These are phyloP conservation scores for Colaptes auratus DNA, from an alignment of 2,113 vertebrate genomes.

Conservation along the genomic window DNA sequence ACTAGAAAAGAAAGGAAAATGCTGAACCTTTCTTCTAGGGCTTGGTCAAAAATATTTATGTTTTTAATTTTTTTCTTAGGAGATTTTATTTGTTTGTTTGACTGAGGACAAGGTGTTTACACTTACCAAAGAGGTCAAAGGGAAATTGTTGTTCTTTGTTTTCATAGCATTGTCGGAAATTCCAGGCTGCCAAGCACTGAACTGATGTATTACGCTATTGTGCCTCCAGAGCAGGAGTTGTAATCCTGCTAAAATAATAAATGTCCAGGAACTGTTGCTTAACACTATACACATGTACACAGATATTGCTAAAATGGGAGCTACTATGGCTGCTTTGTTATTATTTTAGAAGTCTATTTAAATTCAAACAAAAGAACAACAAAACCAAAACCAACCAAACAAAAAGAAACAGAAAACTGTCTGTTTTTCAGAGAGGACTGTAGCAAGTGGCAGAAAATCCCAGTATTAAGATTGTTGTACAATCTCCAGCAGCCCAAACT, in stretches of 20 bases:
- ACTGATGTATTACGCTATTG: not conserved
- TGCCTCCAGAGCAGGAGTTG: not conserved
- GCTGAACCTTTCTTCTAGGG: not conserved
- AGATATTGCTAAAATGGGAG: not conserved
- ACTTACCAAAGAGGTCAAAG: not conserved
- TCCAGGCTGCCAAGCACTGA: not conserved
- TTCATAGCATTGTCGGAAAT: not conserved
- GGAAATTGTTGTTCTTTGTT: not conserved
- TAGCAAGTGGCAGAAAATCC: not conserved
- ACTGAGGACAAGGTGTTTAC: not conserved
- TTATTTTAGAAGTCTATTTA: not conserved
- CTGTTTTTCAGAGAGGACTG: not conserved
- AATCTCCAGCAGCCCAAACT: not conserved
- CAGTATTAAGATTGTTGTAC: not conserved
- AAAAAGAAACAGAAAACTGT: not conserved
- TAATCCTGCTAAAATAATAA: not conserved
- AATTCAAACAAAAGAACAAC: not conserved
- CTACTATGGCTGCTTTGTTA: not conserved
- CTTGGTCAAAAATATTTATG: not conserved
- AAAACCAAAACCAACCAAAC: not conserved
- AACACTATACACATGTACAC: not conserved
- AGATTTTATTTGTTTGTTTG: not conserved
- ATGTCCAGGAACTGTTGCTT: not conserved
- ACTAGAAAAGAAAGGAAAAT: not conserved
- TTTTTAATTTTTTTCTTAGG: not conserved